Evolutionary conservation across 2,113 vertebrate species (phyloP), one percentile per base, ranked within the genome.

Genomic region (Baryphthengus martii): DNA sequence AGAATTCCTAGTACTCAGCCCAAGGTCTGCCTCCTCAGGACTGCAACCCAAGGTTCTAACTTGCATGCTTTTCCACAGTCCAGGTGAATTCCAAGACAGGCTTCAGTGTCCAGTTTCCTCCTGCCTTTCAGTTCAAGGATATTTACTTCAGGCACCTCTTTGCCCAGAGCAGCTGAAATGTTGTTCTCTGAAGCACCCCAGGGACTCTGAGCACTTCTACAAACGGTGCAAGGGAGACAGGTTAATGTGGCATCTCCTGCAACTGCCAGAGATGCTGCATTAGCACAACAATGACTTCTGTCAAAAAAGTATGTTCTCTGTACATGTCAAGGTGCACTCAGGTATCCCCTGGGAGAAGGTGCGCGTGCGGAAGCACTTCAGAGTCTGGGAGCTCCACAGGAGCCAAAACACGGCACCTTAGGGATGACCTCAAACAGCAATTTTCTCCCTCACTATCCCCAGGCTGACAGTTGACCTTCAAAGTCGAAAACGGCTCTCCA

Each of bases 241-340:
- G 47, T 6, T 74, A 3, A 3, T 1, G 0, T 29, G 2, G 11
- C 62, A 6, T 1, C 4, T 55, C 8, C 58, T 52, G 53, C 49
- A 29, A 7, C 9, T 2, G 29, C 16, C 72, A 39, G 33, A 11
- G 49, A 40, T 56, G 2, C 85, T 53, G 82, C 87, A n/a, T 7
- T 76, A 35, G 68, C 84, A 40, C 67, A n/a, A 6, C 62, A 12
- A 5, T 0, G 9, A 5, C 44, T 62, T 71, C 28, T 42, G 45
- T 10, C 76, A 19, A 40, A 49, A 33, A 14, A 9, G 3, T 0
- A 5, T 2, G 9, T 6, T 39, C 53, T 13, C 4, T 1, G 1
- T 2, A 0, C 2, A 5, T 1, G 20, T 7, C 3, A 28, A 39
- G 26, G 29, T 19, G 20, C 33, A 2, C 18, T 25, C 17, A 0